phyloP scores from a whole-genome alignment of 2,888 invertebrate genomes.

The Lithosia quadra region DNA sequence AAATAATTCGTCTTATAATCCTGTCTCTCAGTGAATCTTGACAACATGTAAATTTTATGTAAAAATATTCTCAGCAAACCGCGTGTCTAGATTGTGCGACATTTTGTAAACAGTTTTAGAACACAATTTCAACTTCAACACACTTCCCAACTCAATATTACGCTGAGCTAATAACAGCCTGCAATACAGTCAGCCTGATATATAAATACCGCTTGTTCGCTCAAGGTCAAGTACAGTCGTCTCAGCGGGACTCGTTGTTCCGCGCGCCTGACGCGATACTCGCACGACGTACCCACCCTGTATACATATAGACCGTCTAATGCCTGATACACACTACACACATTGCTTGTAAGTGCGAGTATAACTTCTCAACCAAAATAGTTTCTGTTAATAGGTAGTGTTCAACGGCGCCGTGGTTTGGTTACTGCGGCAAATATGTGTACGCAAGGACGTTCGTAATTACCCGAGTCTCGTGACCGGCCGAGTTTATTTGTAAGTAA shows the following conservation, averaged over 20 bases:
- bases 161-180: background rate
- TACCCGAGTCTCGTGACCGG: background rate
- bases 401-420: background rate
- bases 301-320: background rate
- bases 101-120: background rate
- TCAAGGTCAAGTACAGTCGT: conserved; percentile 22
- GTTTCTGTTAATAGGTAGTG: background rate
- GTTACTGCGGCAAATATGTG: background rate
- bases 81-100: background rate
- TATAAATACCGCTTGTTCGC: background rate
- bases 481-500: conserved; percentile 1
- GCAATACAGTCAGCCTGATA: conserved; percentile 11
- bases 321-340: background rate
- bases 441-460: conserved; percentile 1
- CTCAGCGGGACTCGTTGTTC: conserved; percentile 4
- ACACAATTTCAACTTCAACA: conserved; percentile 7
- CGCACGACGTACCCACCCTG: background rate
- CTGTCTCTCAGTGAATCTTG: no score
- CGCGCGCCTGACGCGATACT: background rate
- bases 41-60: no score
- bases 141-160: conserved; percentile 1
- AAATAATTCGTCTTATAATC: no score
- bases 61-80: no score
- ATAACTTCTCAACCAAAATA: background rate
- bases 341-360: background rate